Evolutionary conservation across 2,888 invertebrate species (phyloP), one percentile per base, ranked within the genome.

Genomic region (Andrena trimmerana): DNA sequence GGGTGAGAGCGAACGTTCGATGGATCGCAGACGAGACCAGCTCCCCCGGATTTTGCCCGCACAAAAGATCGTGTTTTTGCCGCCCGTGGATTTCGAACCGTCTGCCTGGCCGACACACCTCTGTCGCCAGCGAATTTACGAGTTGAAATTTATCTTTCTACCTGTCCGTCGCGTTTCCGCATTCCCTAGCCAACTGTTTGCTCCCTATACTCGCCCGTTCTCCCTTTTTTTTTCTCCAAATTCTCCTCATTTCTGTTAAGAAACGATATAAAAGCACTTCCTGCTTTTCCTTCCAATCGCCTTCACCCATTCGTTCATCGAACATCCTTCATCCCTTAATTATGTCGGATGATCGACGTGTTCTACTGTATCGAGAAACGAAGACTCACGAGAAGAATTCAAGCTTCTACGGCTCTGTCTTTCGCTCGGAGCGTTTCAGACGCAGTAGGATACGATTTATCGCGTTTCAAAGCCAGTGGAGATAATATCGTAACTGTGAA

Each of bases 41-140:
- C 71, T 65, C 27, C 70, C 66, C 71, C 80, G 79, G 65, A 66
- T 78, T 81, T 72, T 67, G 36, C 54, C 36, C 42, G 5, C 60
- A 81, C 80, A 81, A 81, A 81, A 78, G 80, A 62, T 33, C 80
- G 72, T 81, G 79, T 81, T 81, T 81, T 79, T 81, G 79, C 72
- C 60, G 72, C 72, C 54, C 79, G 79, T 60, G 72, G 72, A 81
- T 81, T 81, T 81, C 62, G 69, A 62, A 62, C 62, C 59, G 71
- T 67, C 79, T 79, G 78, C 63, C 79, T 72, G 72, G 80, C 48
- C 72, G 65, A 79, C 80, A 67, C 79, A 60, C 80, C 80, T 81
- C 76, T 67, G 70, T 82, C 82, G 59, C 29, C 73, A 50, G 20
- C 48, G 70, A 81, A 81, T 81, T 80, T 81, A 80, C 81, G 81